phyloP scores from a whole-genome alignment of 1,140 invertebrate genomes.

The Sarcophaga bullata region DNA sequence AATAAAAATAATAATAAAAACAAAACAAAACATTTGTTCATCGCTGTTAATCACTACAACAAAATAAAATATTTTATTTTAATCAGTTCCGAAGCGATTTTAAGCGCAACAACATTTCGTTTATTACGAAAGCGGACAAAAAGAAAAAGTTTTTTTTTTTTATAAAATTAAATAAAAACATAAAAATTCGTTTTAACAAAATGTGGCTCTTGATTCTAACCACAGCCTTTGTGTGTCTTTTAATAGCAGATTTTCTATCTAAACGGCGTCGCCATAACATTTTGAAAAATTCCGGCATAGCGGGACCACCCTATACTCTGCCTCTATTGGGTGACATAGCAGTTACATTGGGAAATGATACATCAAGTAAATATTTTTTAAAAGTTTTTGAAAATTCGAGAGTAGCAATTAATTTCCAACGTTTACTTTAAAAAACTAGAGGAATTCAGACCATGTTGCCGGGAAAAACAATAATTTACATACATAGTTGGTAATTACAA shows the following conservation, averaged over 20 bases:
- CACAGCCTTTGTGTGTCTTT: slow-evolving; percentile 44
- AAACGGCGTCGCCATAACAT: slow-evolving; percentile 50
- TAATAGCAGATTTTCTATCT: slow-evolving; percentile 51
- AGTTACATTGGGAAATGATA: slow-evolving; percentile 46
- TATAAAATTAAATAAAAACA: too few species aligned
- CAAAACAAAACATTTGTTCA: neutral
- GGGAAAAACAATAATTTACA: too few species aligned
- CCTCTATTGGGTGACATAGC: slow-evolving; percentile 51
- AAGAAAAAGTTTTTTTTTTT: neutral
- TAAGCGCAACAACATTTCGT: neutral
- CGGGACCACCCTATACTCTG: slow-evolving; percentile 45
- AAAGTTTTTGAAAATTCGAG: too few species aligned
- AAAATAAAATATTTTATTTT: neutral
- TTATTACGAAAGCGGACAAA: neutral
- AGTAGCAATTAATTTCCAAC: too few species aligned
- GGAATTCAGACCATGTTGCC: too few species aligned
- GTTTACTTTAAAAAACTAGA: too few species aligned
- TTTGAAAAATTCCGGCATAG: slow-evolving; percentile 47
- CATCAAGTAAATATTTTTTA: slow-evolving; percentile 51
- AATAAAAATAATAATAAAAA: too few species aligned
- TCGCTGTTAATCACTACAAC: neutral
- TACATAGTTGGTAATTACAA: too few species aligned
- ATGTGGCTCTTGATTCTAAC: neutral
- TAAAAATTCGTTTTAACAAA: neutral
- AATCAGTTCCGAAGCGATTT: neutral